Evolutionary conservation across 2,888 invertebrate species (phyloP).

Genomic region (Coecobrya sp.): DNA sequence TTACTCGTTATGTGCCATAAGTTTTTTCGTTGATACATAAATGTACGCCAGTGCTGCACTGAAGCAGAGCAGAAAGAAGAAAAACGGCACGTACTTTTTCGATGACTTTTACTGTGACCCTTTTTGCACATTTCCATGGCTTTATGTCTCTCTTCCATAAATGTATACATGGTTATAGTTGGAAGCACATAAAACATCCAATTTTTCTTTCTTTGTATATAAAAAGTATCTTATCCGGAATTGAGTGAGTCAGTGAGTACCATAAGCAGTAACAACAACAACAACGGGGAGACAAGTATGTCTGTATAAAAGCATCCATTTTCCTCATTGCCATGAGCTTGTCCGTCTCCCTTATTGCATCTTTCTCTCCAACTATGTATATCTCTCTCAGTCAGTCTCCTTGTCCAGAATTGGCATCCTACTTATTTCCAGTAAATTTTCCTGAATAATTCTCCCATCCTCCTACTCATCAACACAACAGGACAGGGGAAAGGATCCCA

Average conservation of each 20-base stretch:
- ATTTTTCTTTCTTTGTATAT: not conserved
- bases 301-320: slow-evolving; percentile 23
- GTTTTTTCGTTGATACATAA: too few species aligned
- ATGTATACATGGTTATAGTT: not conserved
- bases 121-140: slow-evolving; percentile 38
- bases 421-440: slow-evolving; percentile 33
- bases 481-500: not conserved
- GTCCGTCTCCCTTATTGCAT: not conserved
- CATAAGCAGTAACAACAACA: not conserved
- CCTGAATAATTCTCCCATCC: slow-evolving; percentile 3
- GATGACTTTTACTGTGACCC: slow-evolving; percentile 44
- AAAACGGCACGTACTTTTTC: slow-evolving; percentile 3
- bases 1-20: slow-evolving; percentile 1
- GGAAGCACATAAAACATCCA: not conserved
- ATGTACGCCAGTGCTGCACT: not conserved
- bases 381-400: not conserved
- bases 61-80: not conserved
- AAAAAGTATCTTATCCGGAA: slow-evolving; percentile 9
- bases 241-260: not conserved
- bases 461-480: not conserved
- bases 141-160: not conserved
- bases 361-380: not conserved
- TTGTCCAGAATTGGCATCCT: not conserved
- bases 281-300: not conserved
- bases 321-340: not conserved